A percentile compares a stretch with the other conserved stretches of the same genome.
These are phyloP conservation scores for Agapostemon virescens DNA, from an alignment of 2,888 invertebrate species.

Conservation along the genomic window DNA sequence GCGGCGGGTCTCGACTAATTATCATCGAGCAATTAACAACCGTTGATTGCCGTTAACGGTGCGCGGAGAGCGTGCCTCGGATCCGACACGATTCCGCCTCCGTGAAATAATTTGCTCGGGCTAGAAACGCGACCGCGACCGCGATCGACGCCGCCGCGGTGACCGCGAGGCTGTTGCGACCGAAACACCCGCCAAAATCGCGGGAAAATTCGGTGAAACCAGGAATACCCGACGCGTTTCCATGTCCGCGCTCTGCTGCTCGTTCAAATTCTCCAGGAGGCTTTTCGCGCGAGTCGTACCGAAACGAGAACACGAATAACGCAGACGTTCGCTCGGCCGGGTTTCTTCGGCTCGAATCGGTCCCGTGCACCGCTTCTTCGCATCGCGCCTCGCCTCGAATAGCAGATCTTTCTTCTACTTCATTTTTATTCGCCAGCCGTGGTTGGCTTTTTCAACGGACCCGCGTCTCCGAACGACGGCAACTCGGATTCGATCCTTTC, in stretches of 20 bases:
- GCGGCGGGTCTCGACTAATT: slow-evolving; percentile 67
- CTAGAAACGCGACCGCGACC: not conserved
- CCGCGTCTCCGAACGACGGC: not conserved
- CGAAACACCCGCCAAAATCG: not conserved
- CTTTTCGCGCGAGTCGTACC: not conserved
- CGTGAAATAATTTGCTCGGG: slow-evolving; percentile 48
- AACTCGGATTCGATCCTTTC: not conserved
- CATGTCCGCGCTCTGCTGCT: not conserved
- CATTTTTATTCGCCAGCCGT: not conserved
- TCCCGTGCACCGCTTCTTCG: not conserved
- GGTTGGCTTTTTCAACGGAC: not conserved
- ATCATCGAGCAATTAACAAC: slow-evolving; percentile 77
- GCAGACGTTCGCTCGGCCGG: not conserved
- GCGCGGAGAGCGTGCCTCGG: slow-evolving; percentile 45
- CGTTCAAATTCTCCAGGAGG: not conserved
- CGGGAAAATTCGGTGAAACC: not conserved
- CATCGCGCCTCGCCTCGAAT: not conserved
- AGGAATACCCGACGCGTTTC: not conserved
- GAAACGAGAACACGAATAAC: slow-evolving; percentile 21
- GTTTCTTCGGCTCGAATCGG: not conserved
- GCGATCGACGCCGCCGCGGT: not conserved
- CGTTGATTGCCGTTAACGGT: slow-evolving; percentile 76
- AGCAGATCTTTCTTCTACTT: not conserved
- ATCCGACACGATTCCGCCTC: slow-evolving; percentile 33
- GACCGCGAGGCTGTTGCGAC: not conserved